Base-by-base conservation (phyloP, 1,140 invertebrate genomes). In the Papilio xuthus region DNA sequence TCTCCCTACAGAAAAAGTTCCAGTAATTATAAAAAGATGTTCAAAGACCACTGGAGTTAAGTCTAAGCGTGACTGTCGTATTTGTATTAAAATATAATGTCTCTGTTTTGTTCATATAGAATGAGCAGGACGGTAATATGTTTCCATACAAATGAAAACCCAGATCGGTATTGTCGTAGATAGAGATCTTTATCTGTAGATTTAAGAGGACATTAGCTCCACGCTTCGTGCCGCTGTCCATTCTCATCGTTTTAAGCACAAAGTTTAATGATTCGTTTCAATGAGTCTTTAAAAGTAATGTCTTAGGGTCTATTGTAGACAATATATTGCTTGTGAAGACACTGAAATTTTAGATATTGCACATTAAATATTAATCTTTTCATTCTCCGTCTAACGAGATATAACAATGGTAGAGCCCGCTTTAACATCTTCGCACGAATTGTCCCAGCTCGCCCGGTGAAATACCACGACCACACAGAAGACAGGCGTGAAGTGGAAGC, bases 271-370 rank as follows among this genome's bases (percentile, higher is more conserved):
- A 67, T 67, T 32, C 60, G 60, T 67, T 67, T 32, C 60, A 67
- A 67, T 32, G 60, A 67, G 60, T 67, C 60, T 67, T 67, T 67
- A 67, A 67, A 67, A 67, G 60, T 67, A 28, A 67, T 67, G 60
- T 67, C 26, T 32, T 67, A 67, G 26, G 60, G 60, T 67, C 60
- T 67, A 67, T 67, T 67, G 26, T 28, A 28, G 26, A 28, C 4
- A 67, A 67, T 67, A 32, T 67, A 67, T 67, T 28, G 60, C 60
- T 32, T 67, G 26, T 10, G 23, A 26, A 26, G 56, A 60, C 23
- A 60, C 50, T 53, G 50, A 53, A 53, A 53, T 53, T 53, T 53
- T 53, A 53, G 50, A 53, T 53, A 53, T 53, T 7, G n/a, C 50
- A 6, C 50, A 20, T 53, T 9, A 53, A 20, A 53, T 53, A 18